Evolutionary conservation across 2,113 vertebrate species (phyloP).

Genomic region (Pachycephala philippinensis): DNA sequence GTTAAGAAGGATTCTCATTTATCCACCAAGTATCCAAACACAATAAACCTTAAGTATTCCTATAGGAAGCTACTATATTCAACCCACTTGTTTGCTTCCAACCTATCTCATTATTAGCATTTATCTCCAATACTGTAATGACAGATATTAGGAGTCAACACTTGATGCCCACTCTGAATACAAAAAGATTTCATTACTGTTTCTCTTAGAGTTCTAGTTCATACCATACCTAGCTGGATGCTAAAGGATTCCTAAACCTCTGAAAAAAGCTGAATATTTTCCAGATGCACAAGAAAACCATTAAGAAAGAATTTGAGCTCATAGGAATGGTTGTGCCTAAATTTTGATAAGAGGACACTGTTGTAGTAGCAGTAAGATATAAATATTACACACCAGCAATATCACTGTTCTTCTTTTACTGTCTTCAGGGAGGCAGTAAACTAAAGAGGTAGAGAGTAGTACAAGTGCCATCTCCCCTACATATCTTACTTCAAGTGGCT

Average conservation of each 20-base stretch:
- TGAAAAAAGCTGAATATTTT: background rate
- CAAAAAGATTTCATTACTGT: background rate
- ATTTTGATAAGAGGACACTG: background rate
- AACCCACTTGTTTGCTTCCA: background rate
- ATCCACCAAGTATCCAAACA: background rate
- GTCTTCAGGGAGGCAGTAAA: background rate
- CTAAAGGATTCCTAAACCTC: background rate
- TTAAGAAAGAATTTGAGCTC: background rate
- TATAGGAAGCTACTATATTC: background rate
- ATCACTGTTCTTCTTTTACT: background rate
- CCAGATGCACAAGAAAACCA: background rate
- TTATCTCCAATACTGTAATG: background rate
- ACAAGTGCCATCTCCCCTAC: background rate
- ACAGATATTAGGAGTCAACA: background rate
- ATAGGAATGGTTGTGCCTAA: background rate
- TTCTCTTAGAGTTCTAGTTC: background rate
- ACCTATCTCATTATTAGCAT: background rate
- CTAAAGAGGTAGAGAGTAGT: background rate
- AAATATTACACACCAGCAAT: background rate
- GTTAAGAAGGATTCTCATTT: background rate
- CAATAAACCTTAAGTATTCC: background rate
- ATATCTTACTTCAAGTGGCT: rapidly evolving
- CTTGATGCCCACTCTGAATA: background rate
- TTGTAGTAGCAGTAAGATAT: background rate
- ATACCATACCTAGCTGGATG: background rate